These are phyloP conservation scores for Orthonevra nobilis DNA, from an alignment of 2,888 invertebrate species.

Conservation along the genomic window DNA sequence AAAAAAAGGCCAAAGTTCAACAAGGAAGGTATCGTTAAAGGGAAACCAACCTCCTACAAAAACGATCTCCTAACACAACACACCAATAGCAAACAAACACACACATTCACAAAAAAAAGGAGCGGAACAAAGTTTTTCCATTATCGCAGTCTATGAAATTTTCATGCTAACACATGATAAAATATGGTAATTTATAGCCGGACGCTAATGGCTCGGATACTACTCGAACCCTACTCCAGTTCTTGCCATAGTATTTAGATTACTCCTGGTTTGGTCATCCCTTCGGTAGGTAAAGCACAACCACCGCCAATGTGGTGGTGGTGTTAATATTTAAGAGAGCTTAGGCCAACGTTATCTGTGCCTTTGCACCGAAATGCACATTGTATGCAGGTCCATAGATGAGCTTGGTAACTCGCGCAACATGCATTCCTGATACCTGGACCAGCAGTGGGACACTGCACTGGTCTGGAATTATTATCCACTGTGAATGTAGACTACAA, in stretches of 20 bases:
- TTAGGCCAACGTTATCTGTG: slow-evolving; percentile 40
- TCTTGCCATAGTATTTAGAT: background rate
- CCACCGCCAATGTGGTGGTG: slow-evolving; percentile 3
- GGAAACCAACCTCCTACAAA: no score
- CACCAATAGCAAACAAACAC: background rate
- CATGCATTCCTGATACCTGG: no score
- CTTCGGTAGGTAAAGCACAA: background rate
- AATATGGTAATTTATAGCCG: slow-evolving; percentile 72
- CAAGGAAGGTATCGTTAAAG: slow-evolving; percentile 30
- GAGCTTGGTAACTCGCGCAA: no score
- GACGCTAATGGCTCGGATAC: slow-evolving; percentile 64
- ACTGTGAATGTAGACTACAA: no score
- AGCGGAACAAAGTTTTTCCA: slow-evolving; percentile 72
- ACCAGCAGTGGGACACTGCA: no score
- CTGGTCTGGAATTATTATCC: no score
- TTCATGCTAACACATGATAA: slow-evolving; percentile 72
- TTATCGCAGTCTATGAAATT: slow-evolving; percentile 72
- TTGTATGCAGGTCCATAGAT: no score
- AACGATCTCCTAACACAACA: slow-evolving; percentile 13
- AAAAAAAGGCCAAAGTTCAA: slow-evolving; percentile 46
- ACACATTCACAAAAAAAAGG: slow-evolving; percentile 10
- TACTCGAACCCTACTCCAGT: no score
- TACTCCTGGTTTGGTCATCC: slow-evolving; percentile 7
- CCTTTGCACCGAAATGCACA: slow-evolving; percentile 31
- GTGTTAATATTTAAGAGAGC: slow-evolving; percentile 63